Evolutionary conservation across 2,113 vertebrate species (phyloP).

Genomic region (Marmota flaviventris): DNA sequence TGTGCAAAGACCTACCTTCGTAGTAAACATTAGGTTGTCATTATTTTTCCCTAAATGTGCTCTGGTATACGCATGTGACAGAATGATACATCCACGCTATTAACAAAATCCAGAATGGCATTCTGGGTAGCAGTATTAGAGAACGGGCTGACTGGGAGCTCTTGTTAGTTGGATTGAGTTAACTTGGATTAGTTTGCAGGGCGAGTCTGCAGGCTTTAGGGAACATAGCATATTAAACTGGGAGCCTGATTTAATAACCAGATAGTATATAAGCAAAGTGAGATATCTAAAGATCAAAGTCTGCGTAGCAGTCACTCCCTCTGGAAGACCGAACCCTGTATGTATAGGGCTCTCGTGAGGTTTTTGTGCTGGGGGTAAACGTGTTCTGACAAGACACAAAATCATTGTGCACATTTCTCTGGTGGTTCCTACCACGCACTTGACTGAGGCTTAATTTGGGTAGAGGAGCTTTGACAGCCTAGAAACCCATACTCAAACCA

Average conservation of each 20-base stretch:
- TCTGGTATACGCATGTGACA: rapidly evolving
- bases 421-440: neutral
- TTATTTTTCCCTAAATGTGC: neutral
- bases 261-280: neutral
- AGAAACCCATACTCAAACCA: no score
- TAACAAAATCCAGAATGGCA: no score
- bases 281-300: no score
- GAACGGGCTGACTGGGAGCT: neutral
- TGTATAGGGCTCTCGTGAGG: no score
- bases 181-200: neutral
- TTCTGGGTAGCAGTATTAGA: neutral
- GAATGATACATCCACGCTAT: neutral
- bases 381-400: no score
- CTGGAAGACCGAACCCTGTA: no score
- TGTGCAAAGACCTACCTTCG: neutral
- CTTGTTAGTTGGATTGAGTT: neutral
- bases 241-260: neutral
- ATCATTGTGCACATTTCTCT: neutral
- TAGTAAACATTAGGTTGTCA: neutral
- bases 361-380: neutral
- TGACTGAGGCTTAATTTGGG: neutral
- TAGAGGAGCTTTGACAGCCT: neutral
- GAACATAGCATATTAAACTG: no score
- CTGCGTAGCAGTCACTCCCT: no score
- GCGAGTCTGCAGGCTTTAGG: neutral